These are phyloP conservation scores for Athripsodes cinereus DNA, from an alignment of 2,888 invertebrate genomes.

Conservation along the genomic window DNA sequence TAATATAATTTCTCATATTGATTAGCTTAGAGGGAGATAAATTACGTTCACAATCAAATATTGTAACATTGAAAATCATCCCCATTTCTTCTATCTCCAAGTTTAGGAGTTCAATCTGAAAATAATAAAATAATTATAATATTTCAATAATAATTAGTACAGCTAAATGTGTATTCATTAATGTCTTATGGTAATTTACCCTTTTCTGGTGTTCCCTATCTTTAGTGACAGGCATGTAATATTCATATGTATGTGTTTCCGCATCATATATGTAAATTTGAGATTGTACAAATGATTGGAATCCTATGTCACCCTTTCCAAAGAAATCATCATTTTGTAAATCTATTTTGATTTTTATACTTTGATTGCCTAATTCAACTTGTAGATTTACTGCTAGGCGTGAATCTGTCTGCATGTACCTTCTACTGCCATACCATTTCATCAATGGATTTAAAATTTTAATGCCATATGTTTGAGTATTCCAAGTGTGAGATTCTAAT, in stretches of 20 bases:
- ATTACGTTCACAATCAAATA: slow-evolving; percentile 33
- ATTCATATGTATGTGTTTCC: neutral
- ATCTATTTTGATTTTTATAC: too few relatives aligned
- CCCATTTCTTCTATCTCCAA: slow-evolving; percentile 32
- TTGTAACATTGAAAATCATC: slow-evolving; percentile 27
- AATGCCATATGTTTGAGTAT: slow-evolving; percentile 34
- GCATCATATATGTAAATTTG: slow-evolving; percentile 35
- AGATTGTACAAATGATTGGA: slow-evolving; percentile 33
- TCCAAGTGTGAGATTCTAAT: slow-evolving; percentile 33
- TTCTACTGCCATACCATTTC: slow-evolving; percentile 38
- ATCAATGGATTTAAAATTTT: slow-evolving; percentile 37
- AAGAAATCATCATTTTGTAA: too few relatives aligned
- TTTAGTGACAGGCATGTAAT: slow-evolving; percentile 31
- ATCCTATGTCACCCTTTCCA: slow-evolving; percentile 27
- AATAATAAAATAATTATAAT: too few relatives aligned
- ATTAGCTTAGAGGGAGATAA: slow-evolving; percentile 5
- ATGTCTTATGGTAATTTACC: too few relatives aligned
- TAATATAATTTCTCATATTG: slow-evolving; percentile 7
- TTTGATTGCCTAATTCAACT: too few relatives aligned
- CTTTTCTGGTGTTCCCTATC: slow-evolving; percentile 30
- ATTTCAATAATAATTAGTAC: too few relatives aligned
- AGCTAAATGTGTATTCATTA: too few relatives aligned
- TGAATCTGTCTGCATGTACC: slow-evolving; percentile 31
- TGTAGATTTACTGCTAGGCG: too few relatives aligned
- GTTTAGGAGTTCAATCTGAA: slow-evolving; percentile 15